A percentile compares a stretch with the other conserved stretches of the same genome.
Evolutionary conservation across 2,113 vertebrate genomes (phyloP).

Genomic region (Burhinus oedicnemus): DNA sequence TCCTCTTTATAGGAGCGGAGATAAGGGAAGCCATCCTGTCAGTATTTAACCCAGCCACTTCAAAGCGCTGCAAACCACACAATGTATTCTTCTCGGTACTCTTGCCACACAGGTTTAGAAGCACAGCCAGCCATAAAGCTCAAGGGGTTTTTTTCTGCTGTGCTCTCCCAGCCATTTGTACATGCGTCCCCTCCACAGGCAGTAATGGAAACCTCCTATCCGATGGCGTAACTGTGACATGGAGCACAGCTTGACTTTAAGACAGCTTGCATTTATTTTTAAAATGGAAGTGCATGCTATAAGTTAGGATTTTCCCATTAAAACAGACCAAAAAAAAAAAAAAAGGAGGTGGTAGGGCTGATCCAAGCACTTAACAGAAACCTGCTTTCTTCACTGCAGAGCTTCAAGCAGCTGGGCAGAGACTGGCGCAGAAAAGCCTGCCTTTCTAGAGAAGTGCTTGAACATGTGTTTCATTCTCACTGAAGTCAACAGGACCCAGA

Average conservation of each 20-base stretch:
- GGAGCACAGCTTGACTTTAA: rapidly evolving
- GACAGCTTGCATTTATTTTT: neutral
- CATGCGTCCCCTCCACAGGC: neutral
- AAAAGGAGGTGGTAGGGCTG: neutral
- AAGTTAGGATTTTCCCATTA: neutral
- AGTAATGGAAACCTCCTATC: neutral
- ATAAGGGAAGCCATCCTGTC: slow-evolving; percentile 7
- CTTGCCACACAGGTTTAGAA: neutral
- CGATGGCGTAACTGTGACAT: rapidly evolving
- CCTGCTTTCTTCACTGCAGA: neutral
- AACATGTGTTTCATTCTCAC: neutral
- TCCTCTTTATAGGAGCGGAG: neutral
- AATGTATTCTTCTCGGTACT: neutral
- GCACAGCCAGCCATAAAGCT: neutral
- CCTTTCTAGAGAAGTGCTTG: neutral
- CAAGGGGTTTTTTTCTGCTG: neutral
- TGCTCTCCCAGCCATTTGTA: neutral
- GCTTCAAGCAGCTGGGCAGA: neutral
- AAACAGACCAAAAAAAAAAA: neutral
- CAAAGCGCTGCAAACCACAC: neutral
- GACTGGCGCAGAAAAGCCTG: neutral
- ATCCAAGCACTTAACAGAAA: neutral
- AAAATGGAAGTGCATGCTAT: neutral
- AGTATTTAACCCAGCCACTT: slow-evolving; percentile 18
- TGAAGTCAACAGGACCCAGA: neutral